Conservation (phyloP, 2,888 invertebrate genomes). For the Nebria brevicollis region DNA sequence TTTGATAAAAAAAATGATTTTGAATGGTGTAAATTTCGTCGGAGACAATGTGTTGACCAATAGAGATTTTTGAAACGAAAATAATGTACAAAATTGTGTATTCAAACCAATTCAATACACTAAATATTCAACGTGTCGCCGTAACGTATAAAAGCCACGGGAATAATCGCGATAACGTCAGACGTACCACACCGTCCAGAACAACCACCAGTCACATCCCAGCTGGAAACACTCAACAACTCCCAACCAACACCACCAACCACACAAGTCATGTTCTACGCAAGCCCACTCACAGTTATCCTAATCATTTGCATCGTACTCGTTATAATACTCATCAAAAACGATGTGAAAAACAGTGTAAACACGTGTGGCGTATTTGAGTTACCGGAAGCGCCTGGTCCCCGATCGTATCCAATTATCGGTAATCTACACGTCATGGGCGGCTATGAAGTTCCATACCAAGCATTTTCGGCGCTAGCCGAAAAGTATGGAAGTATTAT, state of each 20-base stretch:
- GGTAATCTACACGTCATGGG: slow-evolving; percentile 69
- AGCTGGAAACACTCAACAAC: slow-evolving; percentile 20
- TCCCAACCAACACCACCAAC: slow-evolving; percentile 14
- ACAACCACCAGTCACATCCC: slow-evolving; percentile 23
- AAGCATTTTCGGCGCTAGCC: slow-evolving; percentile 67
- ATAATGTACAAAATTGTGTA: slow-evolving; percentile 10
- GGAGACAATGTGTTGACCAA: not conserved
- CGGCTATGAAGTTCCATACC: slow-evolving; percentile 70
- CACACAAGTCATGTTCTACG: slow-evolving; percentile 19
- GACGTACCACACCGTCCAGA: slow-evolving; percentile 21
- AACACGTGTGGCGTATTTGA: slow-evolving; percentile 28
- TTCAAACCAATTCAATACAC: slow-evolving; percentile 21
- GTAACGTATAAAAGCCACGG: slow-evolving; percentile 17
- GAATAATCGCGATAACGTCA: slow-evolving; percentile 6
- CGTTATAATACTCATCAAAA: slow-evolving; percentile 15
- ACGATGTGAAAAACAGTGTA: slow-evolving; percentile 5
- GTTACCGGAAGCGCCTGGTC: slow-evolving; percentile 65
- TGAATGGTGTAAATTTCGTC: not conserved
- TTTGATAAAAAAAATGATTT: no score
- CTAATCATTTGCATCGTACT: slow-evolving; percentile 20
- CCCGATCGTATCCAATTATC: slow-evolving; percentile 67
- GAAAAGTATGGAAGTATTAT: slow-evolving; percentile 67
- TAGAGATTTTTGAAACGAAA: not conserved
- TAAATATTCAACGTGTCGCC: slow-evolving; percentile 25
- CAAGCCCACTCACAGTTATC: slow-evolving; percentile 28